These are phyloP conservation scores for Ataeniobius toweri DNA, from an alignment of 2,797 vertebrate genomes.

Conservation along the genomic window DNA sequence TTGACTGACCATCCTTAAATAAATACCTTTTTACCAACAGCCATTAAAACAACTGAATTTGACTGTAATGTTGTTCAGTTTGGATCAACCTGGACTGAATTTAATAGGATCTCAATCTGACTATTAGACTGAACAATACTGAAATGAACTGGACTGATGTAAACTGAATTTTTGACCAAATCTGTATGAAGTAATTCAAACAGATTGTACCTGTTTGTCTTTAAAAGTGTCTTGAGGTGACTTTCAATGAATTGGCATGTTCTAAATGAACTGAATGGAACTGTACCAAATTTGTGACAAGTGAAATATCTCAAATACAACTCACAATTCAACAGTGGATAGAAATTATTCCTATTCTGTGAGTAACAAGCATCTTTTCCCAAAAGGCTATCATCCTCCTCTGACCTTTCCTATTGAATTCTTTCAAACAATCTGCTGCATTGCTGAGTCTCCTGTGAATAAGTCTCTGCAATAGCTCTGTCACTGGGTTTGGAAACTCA, in stretches of 20 bases:
- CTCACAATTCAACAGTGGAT: slow-evolving; percentile 8
- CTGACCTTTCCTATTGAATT: slow-evolving; percentile 40
- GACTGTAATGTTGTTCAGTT: no score
- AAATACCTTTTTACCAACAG: no score
- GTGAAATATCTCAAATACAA: slow-evolving; percentile 9
- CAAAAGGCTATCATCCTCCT: slow-evolving; percentile 30
- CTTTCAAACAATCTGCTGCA: slow-evolving; percentile 51
- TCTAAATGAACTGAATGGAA: not conserved
- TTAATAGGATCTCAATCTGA: no score
- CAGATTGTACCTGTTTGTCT: not conserved
- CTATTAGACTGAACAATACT: no score
- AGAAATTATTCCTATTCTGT: slow-evolving; percentile 26
- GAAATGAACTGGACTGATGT: not conserved
- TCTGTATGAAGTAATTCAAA: not conserved
- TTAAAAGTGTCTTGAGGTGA: not conserved
- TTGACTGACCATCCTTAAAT: no score
- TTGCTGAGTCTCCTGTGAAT: slow-evolving; percentile 31
- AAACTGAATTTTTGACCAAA: not conserved
- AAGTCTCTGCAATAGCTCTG: slow-evolving; percentile 45
- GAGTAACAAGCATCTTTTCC: slow-evolving; percentile 23
- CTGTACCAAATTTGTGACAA: not conserved
- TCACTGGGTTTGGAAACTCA: slow-evolving; percentile 47
- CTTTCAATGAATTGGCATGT: not conserved
- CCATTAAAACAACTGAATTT: no score
- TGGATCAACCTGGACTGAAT: no score